A percentile compares a stretch with the other conserved stretches of the same genome.
phyloP scores from a whole-genome alignment of 2,888 invertebrate genomes.

The Cryptus viduatorius region DNA sequence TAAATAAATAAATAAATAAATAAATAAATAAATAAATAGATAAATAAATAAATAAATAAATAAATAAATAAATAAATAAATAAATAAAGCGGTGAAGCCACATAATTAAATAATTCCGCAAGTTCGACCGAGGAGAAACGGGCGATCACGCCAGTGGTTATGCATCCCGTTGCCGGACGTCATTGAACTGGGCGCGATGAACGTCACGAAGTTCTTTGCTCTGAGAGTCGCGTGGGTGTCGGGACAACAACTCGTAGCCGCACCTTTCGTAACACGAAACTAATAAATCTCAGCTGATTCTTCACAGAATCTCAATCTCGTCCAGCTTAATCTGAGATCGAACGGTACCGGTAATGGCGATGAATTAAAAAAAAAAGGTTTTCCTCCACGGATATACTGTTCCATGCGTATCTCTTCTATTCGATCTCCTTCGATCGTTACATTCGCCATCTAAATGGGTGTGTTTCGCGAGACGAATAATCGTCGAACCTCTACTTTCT shows the following conservation, averaged over 20 bases:
- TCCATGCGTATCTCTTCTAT: neutral
- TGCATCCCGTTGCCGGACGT: neutral
- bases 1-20: too few species aligned
- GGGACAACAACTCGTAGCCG: slow-evolving; percentile 47
- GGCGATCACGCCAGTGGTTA: neutral
- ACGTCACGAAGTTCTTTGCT: slow-evolving; percentile 45
- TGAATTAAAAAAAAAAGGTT: neutral
- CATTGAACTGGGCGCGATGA: slow-evolving; percentile 41
- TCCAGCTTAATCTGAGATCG: slow-evolving; percentile 28
- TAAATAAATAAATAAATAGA: too few species aligned
- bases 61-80: too few species aligned
- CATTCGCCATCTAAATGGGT: neutral
- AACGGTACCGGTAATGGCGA: slow-evolving; percentile 40
- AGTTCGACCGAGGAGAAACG: neutral
- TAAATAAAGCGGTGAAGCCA: neutral
- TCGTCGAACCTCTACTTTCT: neutral
- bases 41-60: too few species aligned
- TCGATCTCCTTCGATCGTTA: slow-evolving; percentile 13
- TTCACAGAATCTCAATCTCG: slow-evolving; percentile 25
- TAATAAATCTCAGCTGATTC: slow-evolving; percentile 61
- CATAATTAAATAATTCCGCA: neutral
- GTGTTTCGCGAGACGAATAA: slow-evolving; percentile 5
- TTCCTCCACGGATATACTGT: slow-evolving; percentile 8
- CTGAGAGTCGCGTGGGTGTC: slow-evolving; percentile 50
- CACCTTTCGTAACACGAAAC: slow-evolving; percentile 61